phyloP scores from a whole-genome alignment of 2,797 vertebrate genomes.

The Leptatherina wallacei region DNA sequence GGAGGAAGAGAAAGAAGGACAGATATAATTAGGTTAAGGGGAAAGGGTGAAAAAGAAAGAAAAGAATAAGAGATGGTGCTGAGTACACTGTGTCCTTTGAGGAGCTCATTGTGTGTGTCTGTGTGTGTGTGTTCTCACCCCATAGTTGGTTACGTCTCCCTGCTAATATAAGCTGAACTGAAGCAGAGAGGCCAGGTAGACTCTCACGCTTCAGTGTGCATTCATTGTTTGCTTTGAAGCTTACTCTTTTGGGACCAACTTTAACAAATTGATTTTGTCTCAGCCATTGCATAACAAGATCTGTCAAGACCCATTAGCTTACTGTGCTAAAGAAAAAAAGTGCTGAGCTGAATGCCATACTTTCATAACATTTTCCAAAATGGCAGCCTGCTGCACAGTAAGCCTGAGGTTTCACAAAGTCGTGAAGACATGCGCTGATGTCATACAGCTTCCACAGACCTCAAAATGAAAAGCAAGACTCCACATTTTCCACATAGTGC shows the following conservation, averaged over 20 bases:
- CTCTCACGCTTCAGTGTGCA: slow-evolving; percentile 52
- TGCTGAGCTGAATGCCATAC: slow-evolving; percentile 16
- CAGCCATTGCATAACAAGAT: slow-evolving; percentile 50
- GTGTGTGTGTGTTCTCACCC: slow-evolving; percentile 40
- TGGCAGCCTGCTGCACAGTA: slow-evolving; percentile 16
- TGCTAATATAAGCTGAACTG: slow-evolving; percentile 61
- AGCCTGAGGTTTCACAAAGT: slow-evolving; percentile 20
- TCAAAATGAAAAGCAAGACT: slow-evolving; percentile 44
- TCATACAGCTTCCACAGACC: slow-evolving; percentile 49
- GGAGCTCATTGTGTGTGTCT: slow-evolving; percentile 26
- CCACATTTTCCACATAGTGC: slow-evolving; percentile 57
- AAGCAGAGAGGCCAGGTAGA: slow-evolving; percentile 65
- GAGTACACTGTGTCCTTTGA: slow-evolving; percentile 68
- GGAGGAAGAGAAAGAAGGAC: slow-evolving; percentile 66
- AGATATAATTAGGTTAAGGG: slow-evolving; percentile 77
- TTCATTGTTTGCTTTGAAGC: slow-evolving; percentile 64
- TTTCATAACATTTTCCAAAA: slow-evolving; percentile 39
- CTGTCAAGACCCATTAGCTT: slow-evolving; percentile 52
- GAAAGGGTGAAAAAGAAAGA: slow-evolving; percentile 62
- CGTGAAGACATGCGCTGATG: slow-evolving; percentile 51
- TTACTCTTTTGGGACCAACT: slow-evolving; percentile 49
- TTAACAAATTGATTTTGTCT: slow-evolving; percentile 61
- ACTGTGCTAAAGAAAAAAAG: slow-evolving; percentile 11
- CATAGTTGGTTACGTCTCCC: slow-evolving; percentile 54
- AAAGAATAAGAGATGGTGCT: slow-evolving; percentile 57